Evolutionary conservation across 2,797 vertebrate species (phyloP).

Genomic region (Spea hammondii): DNA sequence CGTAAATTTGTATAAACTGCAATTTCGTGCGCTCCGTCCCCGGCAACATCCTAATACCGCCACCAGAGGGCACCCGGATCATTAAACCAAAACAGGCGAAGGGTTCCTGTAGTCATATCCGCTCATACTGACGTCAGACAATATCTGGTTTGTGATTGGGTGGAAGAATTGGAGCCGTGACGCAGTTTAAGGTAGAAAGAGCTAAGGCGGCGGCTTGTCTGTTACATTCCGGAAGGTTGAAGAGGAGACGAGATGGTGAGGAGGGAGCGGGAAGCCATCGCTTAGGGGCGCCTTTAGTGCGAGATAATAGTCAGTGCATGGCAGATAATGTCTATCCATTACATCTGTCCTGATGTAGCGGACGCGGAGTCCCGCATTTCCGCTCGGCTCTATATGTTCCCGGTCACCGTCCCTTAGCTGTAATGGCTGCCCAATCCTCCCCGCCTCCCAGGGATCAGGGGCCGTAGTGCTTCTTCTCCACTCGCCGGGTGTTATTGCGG

Average conservation of each 20-base stretch:
- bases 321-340: too few relatives aligned
- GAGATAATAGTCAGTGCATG: too few relatives aligned
- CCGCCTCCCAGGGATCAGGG: neutral
- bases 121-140: neutral
- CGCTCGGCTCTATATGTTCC: neutral
- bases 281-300: neutral
- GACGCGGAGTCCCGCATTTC: neutral
- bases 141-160: slow-evolving; percentile 9
- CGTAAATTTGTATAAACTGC: too few relatives aligned
- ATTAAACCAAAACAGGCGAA: neutral
- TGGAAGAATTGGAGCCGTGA: slow-evolving; percentile 2
- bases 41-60: neutral
- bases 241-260: slow-evolving; percentile 36
- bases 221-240: slow-evolving; percentile 43
- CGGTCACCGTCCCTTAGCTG: neutral
- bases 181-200: slow-evolving; percentile 22
- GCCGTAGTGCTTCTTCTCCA: too few relatives aligned
- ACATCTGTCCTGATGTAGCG: neutral
- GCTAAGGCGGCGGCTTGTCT: neutral
- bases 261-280: neutral
- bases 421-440: neutral
- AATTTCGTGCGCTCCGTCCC: neutral
- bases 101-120: neutral
- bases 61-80: neutral
- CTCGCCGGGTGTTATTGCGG: neutral